Evolutionary conservation across 2,113 vertebrate genomes (phyloP).

Genomic region (Hyperopisus bebe): DNA sequence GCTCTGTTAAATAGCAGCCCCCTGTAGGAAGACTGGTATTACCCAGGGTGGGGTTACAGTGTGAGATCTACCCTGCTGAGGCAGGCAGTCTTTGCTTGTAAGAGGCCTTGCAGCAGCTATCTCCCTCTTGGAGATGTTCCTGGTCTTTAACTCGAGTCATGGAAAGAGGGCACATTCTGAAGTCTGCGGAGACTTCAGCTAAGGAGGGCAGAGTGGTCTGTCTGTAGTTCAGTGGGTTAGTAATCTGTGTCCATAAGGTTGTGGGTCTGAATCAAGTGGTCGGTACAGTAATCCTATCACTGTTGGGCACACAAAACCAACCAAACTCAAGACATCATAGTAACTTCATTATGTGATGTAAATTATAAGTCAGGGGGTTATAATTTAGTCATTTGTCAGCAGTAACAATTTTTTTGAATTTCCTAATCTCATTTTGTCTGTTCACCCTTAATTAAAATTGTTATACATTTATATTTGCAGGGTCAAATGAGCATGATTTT

Average conservation of each 20-base stretch:
- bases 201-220: not conserved
- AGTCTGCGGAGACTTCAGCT: not conserved
- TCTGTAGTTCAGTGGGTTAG: not conserved
- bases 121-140: not conserved
- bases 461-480: not conserved
- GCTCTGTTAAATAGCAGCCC: not conserved
- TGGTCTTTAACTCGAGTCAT: not conserved
- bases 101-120: not conserved
- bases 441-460: not conserved
- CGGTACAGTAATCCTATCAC: not conserved
- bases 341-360: not conserved
- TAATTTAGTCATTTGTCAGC: not conserved
- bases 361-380: not conserved
- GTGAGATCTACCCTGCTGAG: not conserved
- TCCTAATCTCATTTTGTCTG: slow-evolving; percentile 1
- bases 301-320: not conserved
- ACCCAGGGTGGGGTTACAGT: not conserved
- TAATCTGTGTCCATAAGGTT: not conserved
- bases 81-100: not conserved
- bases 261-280: not conserved
- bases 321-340: not conserved
- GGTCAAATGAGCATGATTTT: not conserved
- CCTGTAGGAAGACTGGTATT: not conserved
- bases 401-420: not conserved
- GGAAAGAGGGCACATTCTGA: not conserved